Percentiles rank a stretch among this genome's conserved stretches.
These are phyloP conservation scores for Chironomus striatipennis DNA, from an alignment of 1,140 invertebrate genomes.

Conservation along the genomic window DNA sequence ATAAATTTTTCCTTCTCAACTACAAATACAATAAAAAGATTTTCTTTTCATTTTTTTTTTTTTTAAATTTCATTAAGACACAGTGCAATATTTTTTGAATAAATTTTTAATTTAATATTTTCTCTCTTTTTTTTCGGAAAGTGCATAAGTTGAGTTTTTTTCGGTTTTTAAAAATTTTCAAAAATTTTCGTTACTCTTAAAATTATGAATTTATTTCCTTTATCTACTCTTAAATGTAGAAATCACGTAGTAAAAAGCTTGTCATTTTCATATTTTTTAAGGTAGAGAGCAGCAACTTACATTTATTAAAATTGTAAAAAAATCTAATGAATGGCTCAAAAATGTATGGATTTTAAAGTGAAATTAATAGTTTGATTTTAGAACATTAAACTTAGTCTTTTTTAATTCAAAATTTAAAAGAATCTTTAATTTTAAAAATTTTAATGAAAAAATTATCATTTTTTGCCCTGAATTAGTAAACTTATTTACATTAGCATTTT, in stretches of 20 bases:
- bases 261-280: neutral
- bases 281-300: too few relatives aligned
- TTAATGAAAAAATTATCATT: too few relatives aligned
- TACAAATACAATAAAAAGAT: neutral
- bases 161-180: neutral
- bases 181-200: neutral
- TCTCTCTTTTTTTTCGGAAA: neutral
- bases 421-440: too few relatives aligned
- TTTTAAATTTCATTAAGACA: neutral
- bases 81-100: neutral
- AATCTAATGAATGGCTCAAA: too few relatives aligned
- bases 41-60: neutral
- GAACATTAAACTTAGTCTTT: too few relatives aligned
- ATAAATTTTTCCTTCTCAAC: neutral
- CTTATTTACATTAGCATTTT: too few relatives aligned
- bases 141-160: neutral
- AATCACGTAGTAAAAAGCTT: neutral
- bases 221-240: neutral
- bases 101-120: neutral
- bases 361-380: too few relatives aligned
- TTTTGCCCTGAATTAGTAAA: too few relatives aligned
- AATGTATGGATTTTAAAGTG: too few relatives aligned
- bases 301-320: too few relatives aligned
- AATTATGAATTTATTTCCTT: neutral
- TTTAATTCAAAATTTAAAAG: too few relatives aligned